phyloP scores from a whole-genome alignment of 30 jellyfish, hydroid and myxozoan species.

The Turritopsis rubra region DNA sequence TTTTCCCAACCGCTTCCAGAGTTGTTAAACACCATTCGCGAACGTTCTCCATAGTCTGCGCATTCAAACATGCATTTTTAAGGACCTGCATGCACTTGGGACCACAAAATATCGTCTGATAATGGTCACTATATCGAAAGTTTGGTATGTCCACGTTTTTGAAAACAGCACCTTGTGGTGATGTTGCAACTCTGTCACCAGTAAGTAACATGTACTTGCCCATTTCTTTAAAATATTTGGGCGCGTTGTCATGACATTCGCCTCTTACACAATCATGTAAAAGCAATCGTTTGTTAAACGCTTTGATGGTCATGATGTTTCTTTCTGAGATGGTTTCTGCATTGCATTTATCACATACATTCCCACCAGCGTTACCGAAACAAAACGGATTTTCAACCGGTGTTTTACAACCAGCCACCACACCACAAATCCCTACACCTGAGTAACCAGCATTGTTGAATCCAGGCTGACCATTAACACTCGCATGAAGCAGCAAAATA shows the following conservation, averaged over 20 bases:
- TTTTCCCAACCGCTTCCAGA: not conserved
- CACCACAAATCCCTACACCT: constrained; percentile 17
- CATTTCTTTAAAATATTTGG: constrained; percentile 8
- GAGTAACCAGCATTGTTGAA: not conserved
- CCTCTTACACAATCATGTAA: not conserved
- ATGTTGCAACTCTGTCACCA: not conserved
- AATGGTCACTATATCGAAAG: not conserved
- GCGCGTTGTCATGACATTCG: not conserved
- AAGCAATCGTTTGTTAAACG: not conserved
- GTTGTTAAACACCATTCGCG: constrained; percentile 31
- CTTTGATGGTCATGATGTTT: constrained; percentile 3
- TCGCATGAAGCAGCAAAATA: not conserved
- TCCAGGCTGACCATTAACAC: not conserved
- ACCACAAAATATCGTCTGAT: not conserved
- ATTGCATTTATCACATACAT: not conserved
- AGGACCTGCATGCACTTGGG: not conserved
- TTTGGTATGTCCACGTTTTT: constrained; percentile 20
- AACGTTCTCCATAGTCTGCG: not conserved
- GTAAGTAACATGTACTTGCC: not conserved
- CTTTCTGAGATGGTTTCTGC: not conserved
- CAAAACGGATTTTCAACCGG: not conserved
- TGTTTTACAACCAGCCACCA: constrained; percentile 6
- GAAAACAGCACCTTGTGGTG: constrained; percentile 11
- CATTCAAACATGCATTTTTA: not conserved
- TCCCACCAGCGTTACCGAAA: not conserved